Evolutionary conservation across 1,140 invertebrate genomes (phyloP).

Genomic region (Sinonovacula constricta): DNA sequence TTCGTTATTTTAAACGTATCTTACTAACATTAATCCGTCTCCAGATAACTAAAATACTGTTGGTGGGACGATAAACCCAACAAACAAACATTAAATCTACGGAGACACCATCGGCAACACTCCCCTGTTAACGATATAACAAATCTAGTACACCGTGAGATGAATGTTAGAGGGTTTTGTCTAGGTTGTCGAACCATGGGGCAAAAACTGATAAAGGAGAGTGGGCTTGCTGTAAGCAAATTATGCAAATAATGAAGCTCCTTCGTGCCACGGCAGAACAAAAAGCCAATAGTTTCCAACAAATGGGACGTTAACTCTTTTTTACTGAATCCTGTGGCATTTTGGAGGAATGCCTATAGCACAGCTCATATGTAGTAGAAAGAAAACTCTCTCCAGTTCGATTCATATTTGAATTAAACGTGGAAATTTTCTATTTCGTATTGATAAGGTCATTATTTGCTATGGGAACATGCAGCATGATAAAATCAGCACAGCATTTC

Average conservation of each 20-base stretch:
- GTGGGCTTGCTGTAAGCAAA: constrained; percentile 5
- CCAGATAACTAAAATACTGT: too few relatives aligned
- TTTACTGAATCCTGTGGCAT: not conserved
- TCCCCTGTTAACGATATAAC: constrained; percentile 7
- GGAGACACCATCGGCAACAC: not conserved
- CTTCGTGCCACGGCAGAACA: not conserved
- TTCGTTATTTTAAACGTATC: constrained; percentile 31
- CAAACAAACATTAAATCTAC: constrained; percentile 4
- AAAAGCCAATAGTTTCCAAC: constrained; percentile 35
- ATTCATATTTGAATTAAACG: too few relatives aligned
- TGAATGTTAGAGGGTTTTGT: constrained; percentile 6
- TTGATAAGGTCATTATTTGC: too few relatives aligned
- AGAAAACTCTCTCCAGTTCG: too few relatives aligned
- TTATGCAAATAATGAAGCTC: constrained; percentile 17
- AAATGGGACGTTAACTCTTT: constrained; percentile 48
- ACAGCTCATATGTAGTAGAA: too few relatives aligned
- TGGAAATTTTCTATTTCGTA: too few relatives aligned
- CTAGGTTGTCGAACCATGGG: constrained; percentile 18
- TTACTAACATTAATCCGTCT: too few relatives aligned
- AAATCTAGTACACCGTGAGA: constrained; percentile 5
- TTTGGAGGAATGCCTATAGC: not conserved
- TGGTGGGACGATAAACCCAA: too few relatives aligned
- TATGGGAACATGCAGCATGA: too few relatives aligned
- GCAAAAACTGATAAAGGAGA: constrained; percentile 12
- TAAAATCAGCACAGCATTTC: too few relatives aligned